A percentile compares a stretch with the other conserved stretches of the same genome.
These are phyloP conservation scores for Staurois parvus DNA, from an alignment of 2,797 vertebrate species.

Conservation along the genomic window DNA sequence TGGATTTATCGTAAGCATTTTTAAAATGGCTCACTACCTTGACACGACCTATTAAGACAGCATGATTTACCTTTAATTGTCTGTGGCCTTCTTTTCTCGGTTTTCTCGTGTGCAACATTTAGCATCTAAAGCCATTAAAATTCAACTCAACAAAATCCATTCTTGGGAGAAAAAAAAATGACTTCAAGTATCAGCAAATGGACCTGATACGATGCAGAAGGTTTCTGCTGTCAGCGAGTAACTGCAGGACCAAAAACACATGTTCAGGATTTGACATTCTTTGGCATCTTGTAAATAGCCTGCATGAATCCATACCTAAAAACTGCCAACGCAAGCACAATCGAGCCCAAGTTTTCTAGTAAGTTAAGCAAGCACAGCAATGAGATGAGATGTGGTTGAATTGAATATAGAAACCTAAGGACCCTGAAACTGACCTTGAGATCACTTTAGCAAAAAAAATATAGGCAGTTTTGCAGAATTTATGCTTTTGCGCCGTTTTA, in stretches of 20 bases:
- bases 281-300: conserved; percentile 83
- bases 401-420: conserved; percentile 77
- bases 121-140: conserved; percentile 76
- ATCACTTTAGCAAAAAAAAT: conserved; percentile 70
- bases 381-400: conserved; percentile 75
- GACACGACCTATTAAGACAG: conserved; percentile 39
- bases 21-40: conserved; percentile 13
- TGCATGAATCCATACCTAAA: conserved; percentile 79
- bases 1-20: conserved; percentile 9
- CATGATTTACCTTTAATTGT: conserved; percentile 66
- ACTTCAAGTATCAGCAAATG: conserved; percentile 81
- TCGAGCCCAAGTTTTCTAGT: conserved; percentile 77
- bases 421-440: conserved; percentile 76
- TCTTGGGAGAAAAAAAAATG: conserved; percentile 67
- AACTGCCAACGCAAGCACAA: conserved; percentile 81
- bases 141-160: conserved; percentile 74
- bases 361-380: conserved; percentile 80
- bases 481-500: conserved; percentile 65
- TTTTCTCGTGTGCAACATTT: conserved; percentile 70
- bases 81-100: conserved; percentile 64
- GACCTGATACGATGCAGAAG: conserved; percentile 78
- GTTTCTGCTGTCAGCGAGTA: conserved; percentile 79
- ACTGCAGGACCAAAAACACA: conserved; percentile 77
- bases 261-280: conserved; percentile 79
- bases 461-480: conserved; percentile 65